A percentile compares a stretch with the other conserved stretches of the same genome.
Evolutionary conservation across 2,888 invertebrate species (phyloP).

Genomic region (Acleris literana): DNA sequence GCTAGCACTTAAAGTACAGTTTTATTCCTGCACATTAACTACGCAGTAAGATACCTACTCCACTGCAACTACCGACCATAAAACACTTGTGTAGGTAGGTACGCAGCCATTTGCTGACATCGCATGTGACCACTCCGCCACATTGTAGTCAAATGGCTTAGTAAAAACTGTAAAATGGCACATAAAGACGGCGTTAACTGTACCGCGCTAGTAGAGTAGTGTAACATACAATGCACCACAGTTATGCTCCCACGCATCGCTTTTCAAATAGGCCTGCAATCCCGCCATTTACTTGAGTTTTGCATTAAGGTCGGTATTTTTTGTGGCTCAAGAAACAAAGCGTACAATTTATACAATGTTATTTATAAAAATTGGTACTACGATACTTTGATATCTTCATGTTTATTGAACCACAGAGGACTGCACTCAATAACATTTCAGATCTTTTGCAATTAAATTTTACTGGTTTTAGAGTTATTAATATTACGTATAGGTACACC

Average conservation of each 20-base stretch:
- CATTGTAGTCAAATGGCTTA: constrained; percentile 46
- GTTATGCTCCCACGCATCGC: constrained; percentile 54
- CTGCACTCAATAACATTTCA: too few species aligned
- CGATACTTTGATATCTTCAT: too few species aligned
- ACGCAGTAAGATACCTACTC: constrained; percentile 27
- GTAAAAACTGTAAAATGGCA: constrained; percentile 41
- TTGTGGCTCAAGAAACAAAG: too few species aligned
- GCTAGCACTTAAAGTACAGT: constrained; percentile 10
- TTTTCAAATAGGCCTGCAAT: constrained; percentile 43
- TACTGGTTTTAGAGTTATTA: too few species aligned
- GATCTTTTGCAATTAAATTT: too few species aligned
- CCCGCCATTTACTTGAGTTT: constrained; percentile 34
- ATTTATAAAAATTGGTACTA: too few species aligned
- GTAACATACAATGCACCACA: constrained; percentile 51
- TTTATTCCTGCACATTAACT: constrained; percentile 30
- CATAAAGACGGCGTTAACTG: constrained; percentile 44
- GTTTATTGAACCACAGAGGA: too few species aligned
- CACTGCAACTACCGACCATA: constrained; percentile 29
- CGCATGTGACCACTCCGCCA: constrained; percentile 17
- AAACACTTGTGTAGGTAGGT: constrained; percentile 14
- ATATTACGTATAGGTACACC: too few species aligned
- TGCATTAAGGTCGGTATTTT: constrained; percentile 5
- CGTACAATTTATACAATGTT: too few species aligned
- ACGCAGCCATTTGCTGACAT: constrained; percentile 17
- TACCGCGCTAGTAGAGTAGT: constrained; percentile 53